Percentiles rank a stretch among this genome's conserved stretches.
Conservation (phyloP, 1,140 invertebrate genomes). For the Parasteatoda tepidariorum region DNA sequence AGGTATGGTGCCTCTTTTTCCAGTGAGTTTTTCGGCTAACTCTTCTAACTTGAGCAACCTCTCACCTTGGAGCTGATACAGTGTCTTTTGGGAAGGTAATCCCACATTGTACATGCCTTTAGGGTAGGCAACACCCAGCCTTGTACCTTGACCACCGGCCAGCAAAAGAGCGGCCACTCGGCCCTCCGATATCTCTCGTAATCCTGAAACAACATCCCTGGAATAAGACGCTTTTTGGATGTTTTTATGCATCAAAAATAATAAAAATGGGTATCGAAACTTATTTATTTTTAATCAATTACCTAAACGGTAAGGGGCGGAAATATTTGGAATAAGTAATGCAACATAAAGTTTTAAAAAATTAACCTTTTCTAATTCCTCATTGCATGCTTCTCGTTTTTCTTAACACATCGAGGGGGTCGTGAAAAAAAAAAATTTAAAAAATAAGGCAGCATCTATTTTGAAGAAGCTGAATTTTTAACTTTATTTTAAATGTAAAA, state of each 20-base stretch:
- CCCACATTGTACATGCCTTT: conserved; percentile 98
- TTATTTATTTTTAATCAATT: too few relatives aligned
- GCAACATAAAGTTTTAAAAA: background rate
- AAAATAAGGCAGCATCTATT: too few relatives aligned
- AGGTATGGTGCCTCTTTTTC: conserved; percentile 77
- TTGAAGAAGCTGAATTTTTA: too few relatives aligned
- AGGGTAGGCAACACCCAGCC: conserved; percentile 92
- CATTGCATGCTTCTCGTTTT: background rate
- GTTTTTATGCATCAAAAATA: too few relatives aligned
- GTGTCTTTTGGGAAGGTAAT: conserved; percentile 87
- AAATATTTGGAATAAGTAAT: background rate
- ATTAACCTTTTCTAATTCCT: background rate
- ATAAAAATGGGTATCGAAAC: too few relatives aligned
- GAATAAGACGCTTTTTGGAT: too few relatives aligned
- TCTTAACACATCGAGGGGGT: background rate
- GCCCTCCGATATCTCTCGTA: conserved; percentile 80
- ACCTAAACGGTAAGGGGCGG: background rate
- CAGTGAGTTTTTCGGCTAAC: conserved; percentile 77
- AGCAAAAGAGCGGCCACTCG: conserved; percentile 87
- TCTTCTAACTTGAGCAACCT: conserved; percentile 83
- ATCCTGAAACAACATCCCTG: conserved; percentile 66
- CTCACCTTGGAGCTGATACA: conserved; percentile 97
- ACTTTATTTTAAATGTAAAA: too few relatives aligned
- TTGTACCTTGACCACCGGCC: conserved; percentile 87
- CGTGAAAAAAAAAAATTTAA: too few relatives aligned